phyloP scores from a whole-genome alignment of 2,888 invertebrate genomes.

The Beris morrisii region DNA sequence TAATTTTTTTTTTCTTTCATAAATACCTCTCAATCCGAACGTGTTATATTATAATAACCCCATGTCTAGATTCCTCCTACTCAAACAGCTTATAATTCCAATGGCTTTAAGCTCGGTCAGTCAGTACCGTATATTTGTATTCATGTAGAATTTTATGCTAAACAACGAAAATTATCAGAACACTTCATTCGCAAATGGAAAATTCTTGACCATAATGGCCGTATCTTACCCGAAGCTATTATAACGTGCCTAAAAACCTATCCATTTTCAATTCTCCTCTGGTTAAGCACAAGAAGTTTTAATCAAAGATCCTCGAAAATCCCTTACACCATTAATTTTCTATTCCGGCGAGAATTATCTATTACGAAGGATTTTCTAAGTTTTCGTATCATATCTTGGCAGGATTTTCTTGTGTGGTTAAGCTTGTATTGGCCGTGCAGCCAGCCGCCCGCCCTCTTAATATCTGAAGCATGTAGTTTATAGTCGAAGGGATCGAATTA shows the following conservation, averaged over 20 bases:
- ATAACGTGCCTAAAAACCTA: slow-evolving; percentile 7
- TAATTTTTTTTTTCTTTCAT: slow-evolving; percentile 14
- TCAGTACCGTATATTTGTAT: slow-evolving; percentile 3
- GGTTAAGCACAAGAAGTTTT: slow-evolving; percentile 22
- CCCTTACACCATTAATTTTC: slow-evolving; percentile 43
- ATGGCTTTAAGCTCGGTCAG: slow-evolving; percentile 34
- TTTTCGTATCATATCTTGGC: slow-evolving; percentile 24
- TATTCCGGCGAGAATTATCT: slow-evolving; percentile 46
- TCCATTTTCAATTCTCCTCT: slow-evolving; percentile 5
- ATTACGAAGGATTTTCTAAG: slow-evolving; percentile 42
- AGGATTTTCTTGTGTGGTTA: slow-evolving; percentile 17
- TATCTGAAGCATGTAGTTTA: slow-evolving; percentile 29
- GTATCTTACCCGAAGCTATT: background rate
- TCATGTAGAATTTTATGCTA: slow-evolving; percentile 36
- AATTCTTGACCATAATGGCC: slow-evolving; percentile 13
- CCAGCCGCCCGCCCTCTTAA: too few species aligned
- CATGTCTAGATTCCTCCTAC: slow-evolving; percentile 25
- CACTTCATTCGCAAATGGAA: slow-evolving; percentile 17
- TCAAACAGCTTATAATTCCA: slow-evolving; percentile 36
- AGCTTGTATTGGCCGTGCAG: too few species aligned
- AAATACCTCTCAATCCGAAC: slow-evolving; percentile 16
- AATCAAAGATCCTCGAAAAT: slow-evolving; percentile 39
- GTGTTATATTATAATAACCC: slow-evolving; percentile 17
- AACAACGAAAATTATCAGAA: slow-evolving; percentile 37
- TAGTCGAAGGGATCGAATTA: slow-evolving; percentile 44